These are phyloP conservation scores for Halisarca cf. caerulea DNA, from an alignment of 37 sponge, comb jelly and placozoan genomes.

Conservation along the genomic window DNA sequence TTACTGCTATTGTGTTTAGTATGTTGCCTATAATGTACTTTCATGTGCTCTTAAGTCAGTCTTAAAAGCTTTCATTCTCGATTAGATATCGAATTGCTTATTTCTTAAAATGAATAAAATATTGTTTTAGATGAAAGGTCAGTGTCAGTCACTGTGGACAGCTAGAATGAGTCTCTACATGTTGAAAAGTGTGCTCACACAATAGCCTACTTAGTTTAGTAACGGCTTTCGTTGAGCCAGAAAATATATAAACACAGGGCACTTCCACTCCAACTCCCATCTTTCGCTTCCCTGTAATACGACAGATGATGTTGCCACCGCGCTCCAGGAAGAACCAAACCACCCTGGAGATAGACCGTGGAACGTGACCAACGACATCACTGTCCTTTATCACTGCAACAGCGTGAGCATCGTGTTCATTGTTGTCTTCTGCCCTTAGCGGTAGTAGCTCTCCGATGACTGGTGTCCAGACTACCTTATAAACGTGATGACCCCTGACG, in stretches of 20 bases:
- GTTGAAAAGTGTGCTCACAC: slow-evolving; percentile 6
- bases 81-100: too few species aligned
- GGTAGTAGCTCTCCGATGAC: slow-evolving; percentile 24
- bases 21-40: neutral
- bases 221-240: slow-evolving; percentile 10
- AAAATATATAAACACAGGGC: slow-evolving; percentile 27
- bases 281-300: slow-evolving; percentile 15
- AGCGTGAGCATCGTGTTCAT: slow-evolving; percentile 34
- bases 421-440: slow-evolving; percentile 14
- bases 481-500: neutral
- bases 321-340: slow-evolving; percentile 32
- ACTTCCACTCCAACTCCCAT: slow-evolving; percentile 28
- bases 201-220: slow-evolving; percentile 18
- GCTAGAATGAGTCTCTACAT: slow-evolving; percentile 10
- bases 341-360: slow-evolving; percentile 26
- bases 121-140: neutral
- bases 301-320: slow-evolving; percentile 31
- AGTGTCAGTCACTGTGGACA: slow-evolving; percentile 19
- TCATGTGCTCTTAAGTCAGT: too few species aligned
- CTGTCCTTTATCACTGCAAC: slow-evolving; percentile 25
- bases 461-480: slow-evolving; percentile 10
- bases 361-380: slow-evolving; percentile 12
- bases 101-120: neutral
- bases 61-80: too few species aligned
- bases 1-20: neutral